Conservation (phyloP, 2,797 vertebrate species). For the Pseudotriccus pelzelni region DNA sequence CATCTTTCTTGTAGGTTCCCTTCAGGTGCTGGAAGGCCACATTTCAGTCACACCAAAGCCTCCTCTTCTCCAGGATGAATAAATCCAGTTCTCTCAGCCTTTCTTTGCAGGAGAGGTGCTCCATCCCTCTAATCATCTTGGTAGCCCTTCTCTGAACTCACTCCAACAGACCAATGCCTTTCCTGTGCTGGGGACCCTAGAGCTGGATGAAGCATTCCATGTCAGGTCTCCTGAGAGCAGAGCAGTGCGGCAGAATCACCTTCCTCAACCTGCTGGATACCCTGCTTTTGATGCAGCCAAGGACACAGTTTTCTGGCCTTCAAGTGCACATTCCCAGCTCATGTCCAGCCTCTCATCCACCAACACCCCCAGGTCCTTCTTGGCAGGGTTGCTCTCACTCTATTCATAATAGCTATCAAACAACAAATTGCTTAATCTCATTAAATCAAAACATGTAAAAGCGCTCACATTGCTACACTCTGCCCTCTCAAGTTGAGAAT, state of each 20-base stretch:
- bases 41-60: not conserved
- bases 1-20: not conserved
- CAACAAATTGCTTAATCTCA: not conserved
- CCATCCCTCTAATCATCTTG: not conserved
- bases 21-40: rapidly evolving
- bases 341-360: not conserved
- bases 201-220: not conserved
- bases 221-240: not conserved
- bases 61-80: not conserved
- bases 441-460: not conserved
- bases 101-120: not conserved
- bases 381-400: not conserved
- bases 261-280: rapidly evolving
- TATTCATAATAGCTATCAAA: not conserved
- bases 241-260: not conserved
- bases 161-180: not conserved
- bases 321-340: not conserved
- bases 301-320: not conserved
- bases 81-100: not conserved
- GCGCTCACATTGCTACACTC: not conserved
- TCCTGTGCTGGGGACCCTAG: not conserved
- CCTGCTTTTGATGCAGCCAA: not conserved
- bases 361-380: not conserved
- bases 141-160: not conserved
- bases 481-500: not conserved